phyloP scores from a whole-genome alignment of 2,888 invertebrate genomes.

The Eupithecia insigniata region DNA sequence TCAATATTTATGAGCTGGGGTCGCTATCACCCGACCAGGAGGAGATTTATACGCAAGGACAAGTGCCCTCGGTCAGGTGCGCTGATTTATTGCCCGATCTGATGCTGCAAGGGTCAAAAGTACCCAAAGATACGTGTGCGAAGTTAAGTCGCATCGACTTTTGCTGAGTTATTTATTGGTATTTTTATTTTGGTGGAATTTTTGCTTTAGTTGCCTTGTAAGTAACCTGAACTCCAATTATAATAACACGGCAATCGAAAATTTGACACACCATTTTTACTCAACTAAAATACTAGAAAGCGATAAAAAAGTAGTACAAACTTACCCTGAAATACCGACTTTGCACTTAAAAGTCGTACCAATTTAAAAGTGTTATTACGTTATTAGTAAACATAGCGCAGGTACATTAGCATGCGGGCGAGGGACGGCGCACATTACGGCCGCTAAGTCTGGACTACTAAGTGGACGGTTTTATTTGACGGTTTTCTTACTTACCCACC shows the following conservation, averaged over 20 bases:
- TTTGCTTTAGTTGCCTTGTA: neutral
- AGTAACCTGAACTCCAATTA: neutral
- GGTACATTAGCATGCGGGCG: constrained; percentile 44
- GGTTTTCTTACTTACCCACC: constrained; percentile 32
- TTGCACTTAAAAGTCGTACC: constrained; percentile 27
- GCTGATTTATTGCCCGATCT: constrained; percentile 47
- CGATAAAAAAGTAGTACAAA: neutral
- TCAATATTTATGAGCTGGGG: constrained; percentile 71
- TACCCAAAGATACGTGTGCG: constrained; percentile 35
- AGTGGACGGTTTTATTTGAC: constrained; percentile 38
- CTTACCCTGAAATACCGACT: neutral
- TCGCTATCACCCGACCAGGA: constrained; percentile 49
- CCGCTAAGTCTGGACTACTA: constrained; percentile 45
- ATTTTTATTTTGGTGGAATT: constrained; percentile 20
- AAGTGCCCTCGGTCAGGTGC: constrained; percentile 58
- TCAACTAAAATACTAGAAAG: neutral
- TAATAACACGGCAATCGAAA: neutral
- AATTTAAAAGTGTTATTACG: constrained; percentile 26
- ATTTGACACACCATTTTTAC: neutral
- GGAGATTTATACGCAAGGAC: constrained; percentile 72
- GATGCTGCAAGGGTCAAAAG: constrained; percentile 43
- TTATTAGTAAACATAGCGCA: constrained; percentile 36
- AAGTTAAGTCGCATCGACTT: constrained; percentile 36
- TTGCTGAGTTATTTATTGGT: constrained; percentile 34
- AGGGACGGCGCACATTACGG: constrained; percentile 35